A percentile compares a stretch with the other conserved stretches of the same genome.
Evolutionary conservation across 2,797 vertebrate genomes (phyloP).

Genomic region (Oceanodroma leucorhoa): DNA sequence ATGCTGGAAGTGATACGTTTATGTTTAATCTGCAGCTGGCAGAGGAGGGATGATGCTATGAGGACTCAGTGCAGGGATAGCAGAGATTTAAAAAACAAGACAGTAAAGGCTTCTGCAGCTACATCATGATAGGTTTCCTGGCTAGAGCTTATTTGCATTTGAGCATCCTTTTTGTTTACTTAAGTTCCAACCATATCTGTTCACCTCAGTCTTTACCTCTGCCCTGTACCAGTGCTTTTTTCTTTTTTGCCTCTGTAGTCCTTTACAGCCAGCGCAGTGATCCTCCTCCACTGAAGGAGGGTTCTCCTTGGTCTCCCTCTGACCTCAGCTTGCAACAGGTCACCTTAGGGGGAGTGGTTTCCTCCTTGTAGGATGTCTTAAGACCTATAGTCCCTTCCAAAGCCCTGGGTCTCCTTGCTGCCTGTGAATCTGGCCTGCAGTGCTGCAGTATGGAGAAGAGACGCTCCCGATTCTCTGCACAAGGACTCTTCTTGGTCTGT

Average conservation of each 20-base stretch:
- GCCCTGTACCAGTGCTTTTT: background rate
- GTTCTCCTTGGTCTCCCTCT: background rate
- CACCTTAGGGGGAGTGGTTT: background rate
- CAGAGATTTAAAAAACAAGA: background rate
- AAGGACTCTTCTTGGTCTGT: rapidly evolving
- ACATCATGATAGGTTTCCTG: background rate
- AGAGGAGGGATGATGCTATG: background rate
- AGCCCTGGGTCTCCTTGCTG: background rate
- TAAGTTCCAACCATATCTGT: background rate
- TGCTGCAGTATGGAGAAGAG: background rate
- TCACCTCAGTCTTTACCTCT: background rate
- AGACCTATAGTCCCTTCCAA: background rate
- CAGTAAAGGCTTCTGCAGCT: background rate
- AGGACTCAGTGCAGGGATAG: background rate
- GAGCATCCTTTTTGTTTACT: background rate
- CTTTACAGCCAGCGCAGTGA: background rate
- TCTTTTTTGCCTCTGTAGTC: background rate
- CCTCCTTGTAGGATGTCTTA: background rate
- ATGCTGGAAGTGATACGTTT: background rate
- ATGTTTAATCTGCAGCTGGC: background rate
- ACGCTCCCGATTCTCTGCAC: rapidly evolving
- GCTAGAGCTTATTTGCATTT: background rate
- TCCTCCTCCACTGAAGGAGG: background rate
- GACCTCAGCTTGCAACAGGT: background rate
- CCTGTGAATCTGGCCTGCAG: background rate